Conservation (phyloP, 2,113 vertebrate species). For the Aptenodytes forsteri region DNA sequence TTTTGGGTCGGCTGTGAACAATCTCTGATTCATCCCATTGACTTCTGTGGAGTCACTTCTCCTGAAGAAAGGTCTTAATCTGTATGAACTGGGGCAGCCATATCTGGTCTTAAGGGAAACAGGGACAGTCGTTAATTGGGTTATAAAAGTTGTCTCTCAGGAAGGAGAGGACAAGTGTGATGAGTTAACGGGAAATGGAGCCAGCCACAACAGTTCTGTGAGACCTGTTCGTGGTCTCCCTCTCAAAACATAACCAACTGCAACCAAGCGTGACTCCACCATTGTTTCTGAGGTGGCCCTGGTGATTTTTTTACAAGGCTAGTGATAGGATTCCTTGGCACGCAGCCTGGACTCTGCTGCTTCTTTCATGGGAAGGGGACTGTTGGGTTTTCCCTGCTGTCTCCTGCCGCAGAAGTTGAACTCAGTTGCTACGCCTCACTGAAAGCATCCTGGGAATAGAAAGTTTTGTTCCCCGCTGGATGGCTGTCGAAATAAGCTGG, state of each 20-base stretch:
- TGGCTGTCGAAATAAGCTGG: neutral
- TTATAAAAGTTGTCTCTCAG: neutral
- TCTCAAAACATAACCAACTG: neutral
- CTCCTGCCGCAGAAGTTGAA: neutral
- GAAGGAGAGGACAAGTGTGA: slow-evolving; percentile 22
- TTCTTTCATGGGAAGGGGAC: neutral
- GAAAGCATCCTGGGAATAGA: neutral
- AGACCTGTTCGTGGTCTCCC: neutral
- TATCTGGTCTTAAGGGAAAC: neutral
- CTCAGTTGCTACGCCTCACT: neutral
- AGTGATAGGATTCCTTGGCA: slow-evolving; percentile 42
- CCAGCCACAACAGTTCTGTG: neutral
- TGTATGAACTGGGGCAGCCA: neutral
- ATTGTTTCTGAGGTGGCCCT: slow-evolving; percentile 26
- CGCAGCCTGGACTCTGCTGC: neutral
- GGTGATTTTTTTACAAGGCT: slow-evolving; percentile 41
- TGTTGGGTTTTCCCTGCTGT: slow-evolving; percentile 1
- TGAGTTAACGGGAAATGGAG: neutral
- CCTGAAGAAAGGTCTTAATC: neutral
- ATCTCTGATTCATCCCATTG: neutral
- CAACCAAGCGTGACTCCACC: neutral
- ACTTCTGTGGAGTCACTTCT: neutral
- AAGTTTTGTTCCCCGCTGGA: neutral
- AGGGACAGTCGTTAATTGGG: neutral
- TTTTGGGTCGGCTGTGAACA: neutral